Percentiles rank a stretch among this genome's conserved stretches.
phyloP scores from a whole-genome alignment of 2,888 invertebrate genomes.

The Galerucella pusilla region DNA sequence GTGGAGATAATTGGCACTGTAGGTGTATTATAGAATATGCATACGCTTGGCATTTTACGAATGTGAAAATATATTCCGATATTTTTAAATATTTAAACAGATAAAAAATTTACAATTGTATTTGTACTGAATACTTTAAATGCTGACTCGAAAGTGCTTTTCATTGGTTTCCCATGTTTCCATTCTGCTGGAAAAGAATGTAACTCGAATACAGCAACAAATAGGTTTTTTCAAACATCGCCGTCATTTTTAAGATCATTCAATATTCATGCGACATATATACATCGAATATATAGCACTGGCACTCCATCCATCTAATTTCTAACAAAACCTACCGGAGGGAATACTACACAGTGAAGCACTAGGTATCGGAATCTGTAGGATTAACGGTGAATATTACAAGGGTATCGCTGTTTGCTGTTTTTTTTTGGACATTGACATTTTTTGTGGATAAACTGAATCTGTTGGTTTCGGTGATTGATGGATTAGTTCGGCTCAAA shows the following conservation, averaged over 20 bases:
- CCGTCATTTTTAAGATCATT: conserved; percentile 33
- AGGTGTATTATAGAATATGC: too few relatives aligned
- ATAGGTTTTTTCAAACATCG: conserved; percentile 22
- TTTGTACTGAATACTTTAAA: conserved; percentile 1
- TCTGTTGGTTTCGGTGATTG: too few relatives aligned
- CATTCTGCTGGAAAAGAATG: conserved; percentile 19
- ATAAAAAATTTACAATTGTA: neutral
- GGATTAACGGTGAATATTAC: neutral
- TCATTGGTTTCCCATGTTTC: neutral
- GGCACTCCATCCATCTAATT: conserved; percentile 40
- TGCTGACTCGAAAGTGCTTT: conserved; percentile 14
- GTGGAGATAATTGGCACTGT: too few relatives aligned
- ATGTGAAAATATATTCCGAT: too few relatives aligned
- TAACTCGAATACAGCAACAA: conserved; percentile 30
- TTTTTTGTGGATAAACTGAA: too few relatives aligned
- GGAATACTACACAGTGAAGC: conserved; percentile 19
- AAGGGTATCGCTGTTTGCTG: neutral
- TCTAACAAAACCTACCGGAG: conserved; percentile 36
- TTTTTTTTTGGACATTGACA: too few relatives aligned
- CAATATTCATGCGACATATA: conserved; percentile 36
- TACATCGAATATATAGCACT: conserved; percentile 32
- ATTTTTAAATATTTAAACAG: too few relatives aligned
- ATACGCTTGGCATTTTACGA: too few relatives aligned
- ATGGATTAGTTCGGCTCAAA: too few relatives aligned
- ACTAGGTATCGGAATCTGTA: neutral